Evolutionary conservation across 2,113 vertebrate genomes (phyloP).

Genomic region (Caranx melampygus): DNA sequence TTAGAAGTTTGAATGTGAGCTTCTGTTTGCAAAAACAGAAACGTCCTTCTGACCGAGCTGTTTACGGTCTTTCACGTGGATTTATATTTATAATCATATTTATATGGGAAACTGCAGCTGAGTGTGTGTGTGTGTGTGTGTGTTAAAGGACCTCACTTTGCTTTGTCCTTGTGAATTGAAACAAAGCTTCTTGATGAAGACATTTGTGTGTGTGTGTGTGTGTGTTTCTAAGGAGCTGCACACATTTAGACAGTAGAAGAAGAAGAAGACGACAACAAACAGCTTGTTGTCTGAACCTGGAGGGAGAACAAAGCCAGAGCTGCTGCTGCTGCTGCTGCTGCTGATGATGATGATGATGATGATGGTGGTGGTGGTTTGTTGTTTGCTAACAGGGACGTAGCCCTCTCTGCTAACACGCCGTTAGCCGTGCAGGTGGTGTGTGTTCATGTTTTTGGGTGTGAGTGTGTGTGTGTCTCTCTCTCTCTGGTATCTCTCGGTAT

Average conservation of each 20-base stretch:
- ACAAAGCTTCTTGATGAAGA: conserved; percentile 50
- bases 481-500: conserved; percentile 55
- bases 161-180: conserved; percentile 55
- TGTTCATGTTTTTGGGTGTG: conserved; percentile 19
- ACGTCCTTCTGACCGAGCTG: not conserved
- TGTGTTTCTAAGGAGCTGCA: not conserved
- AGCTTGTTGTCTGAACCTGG: conserved; percentile 22
- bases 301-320: conserved; percentile 46
- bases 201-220: not conserved
- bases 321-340: too few species aligned
- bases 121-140: not conserved
- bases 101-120: not conserved
- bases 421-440: conserved; percentile 19
- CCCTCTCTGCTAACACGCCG: conserved; percentile 27
- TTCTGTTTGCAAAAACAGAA: not conserved
- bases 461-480: conserved; percentile 48
- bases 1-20: too few species aligned
- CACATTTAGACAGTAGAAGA: conserved; percentile 34
- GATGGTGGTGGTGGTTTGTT: conserved; percentile 1
- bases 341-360: too few species aligned
- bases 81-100: not conserved
- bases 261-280: not conserved
- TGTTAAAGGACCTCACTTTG: conserved; percentile 42
- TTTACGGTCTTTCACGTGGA: not conserved
- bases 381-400: conserved; percentile 44